phyloP scores from a whole-genome alignment of 2,113 vertebrate species.

The Chaetops frenatus region DNA sequence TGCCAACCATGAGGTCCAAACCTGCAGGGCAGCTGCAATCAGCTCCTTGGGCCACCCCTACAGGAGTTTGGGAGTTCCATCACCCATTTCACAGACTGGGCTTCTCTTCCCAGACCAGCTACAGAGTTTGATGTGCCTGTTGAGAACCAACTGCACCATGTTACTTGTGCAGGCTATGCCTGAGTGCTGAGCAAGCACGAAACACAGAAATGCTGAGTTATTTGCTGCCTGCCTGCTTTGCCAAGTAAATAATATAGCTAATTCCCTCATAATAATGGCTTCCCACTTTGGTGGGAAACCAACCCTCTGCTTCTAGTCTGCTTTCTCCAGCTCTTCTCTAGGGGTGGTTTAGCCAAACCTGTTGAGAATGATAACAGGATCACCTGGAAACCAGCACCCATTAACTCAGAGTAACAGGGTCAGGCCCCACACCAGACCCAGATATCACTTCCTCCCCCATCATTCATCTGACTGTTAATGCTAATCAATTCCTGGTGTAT shows the following conservation, averaged over 20 bases:
- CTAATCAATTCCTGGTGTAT: neutral
- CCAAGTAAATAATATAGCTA: neutral
- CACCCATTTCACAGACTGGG: neutral
- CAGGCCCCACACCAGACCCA: neutral
- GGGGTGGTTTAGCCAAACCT: neutral
- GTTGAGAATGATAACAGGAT: neutral
- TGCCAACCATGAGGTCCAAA: neutral
- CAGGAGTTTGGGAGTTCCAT: neutral
- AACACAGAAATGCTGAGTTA: neutral
- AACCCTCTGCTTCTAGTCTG: neutral
- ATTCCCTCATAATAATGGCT: neutral
- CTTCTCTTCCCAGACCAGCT: neutral
- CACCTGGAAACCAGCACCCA: neutral
- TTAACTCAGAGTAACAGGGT: accelerated
- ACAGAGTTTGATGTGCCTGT: too few relatives aligned
- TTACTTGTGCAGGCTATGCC: accelerated
- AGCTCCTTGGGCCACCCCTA: neutral
- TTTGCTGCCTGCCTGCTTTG: neutral
- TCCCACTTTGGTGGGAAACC: neutral
- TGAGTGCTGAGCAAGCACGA: neutral
- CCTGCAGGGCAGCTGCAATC: neutral
- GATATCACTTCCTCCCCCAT: neutral
- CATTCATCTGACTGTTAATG: neutral
- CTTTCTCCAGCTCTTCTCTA: neutral
- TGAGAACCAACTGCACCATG: accelerated